Conservation (phyloP, 2,113 vertebrate genomes). For the Anoura caudifer region DNA sequence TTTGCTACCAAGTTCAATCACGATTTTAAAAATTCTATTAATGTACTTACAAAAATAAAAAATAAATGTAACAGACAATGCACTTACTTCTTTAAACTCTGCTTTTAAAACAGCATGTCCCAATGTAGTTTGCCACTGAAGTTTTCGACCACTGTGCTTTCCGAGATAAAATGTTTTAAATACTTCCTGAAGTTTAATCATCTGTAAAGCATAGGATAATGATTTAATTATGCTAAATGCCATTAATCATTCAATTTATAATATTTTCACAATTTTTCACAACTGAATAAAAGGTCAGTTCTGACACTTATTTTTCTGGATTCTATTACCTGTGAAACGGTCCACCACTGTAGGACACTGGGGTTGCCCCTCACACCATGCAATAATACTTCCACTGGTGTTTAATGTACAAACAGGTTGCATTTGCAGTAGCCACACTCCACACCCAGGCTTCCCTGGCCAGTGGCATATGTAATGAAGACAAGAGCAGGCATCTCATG, state of each 20-base stretch:
- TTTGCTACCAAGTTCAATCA: not conserved
- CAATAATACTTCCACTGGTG: no score
- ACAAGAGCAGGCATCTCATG: not conserved
- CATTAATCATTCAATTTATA: not conserved
- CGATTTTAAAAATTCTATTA: not conserved
- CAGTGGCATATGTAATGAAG: not conserved
- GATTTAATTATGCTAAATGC: not conserved
- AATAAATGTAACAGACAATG: not conserved
- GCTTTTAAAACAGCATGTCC: constrained; percentile 87
- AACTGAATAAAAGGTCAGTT: not conserved
- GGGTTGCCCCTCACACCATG: not conserved
- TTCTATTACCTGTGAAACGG: not conserved
- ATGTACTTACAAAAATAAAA: not conserved
- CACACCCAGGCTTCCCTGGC: not conserved
- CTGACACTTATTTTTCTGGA: not conserved
- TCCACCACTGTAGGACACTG: not conserved
- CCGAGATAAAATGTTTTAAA: constrained; percentile 88
- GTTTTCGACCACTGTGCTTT: constrained; percentile 87
- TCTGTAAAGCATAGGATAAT: constrained; percentile 71
- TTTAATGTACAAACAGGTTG: not conserved
- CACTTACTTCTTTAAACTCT: constrained; percentile 85
- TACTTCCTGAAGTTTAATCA: constrained; percentile 88
- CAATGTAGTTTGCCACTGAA: constrained; percentile 87
- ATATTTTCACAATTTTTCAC: not conserved
- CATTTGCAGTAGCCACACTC: not conserved